Evolutionary conservation across 1,140 invertebrate species (phyloP), one percentile per base, ranked within the genome.

Genomic region (Wiebesia pumilae): DNA sequence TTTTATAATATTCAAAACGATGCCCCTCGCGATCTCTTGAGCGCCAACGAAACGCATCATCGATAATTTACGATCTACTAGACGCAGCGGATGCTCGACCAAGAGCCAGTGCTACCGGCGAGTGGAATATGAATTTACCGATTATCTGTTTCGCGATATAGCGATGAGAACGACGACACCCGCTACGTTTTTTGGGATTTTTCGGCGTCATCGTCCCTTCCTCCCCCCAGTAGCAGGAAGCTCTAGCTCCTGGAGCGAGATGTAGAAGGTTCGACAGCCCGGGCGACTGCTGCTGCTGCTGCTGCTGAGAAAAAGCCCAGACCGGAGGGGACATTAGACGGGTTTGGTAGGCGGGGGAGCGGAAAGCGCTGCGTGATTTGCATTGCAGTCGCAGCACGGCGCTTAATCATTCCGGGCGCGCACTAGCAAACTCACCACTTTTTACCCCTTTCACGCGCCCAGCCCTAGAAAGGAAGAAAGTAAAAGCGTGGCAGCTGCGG

Each of bases 331-430:
- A 47, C 62, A 69, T 69, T 69, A 40, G 47, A 69, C 65, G 81
- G n/a, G 81, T 9, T 19, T 12, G 82, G 47, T 19, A 27, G n/a
- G 16, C 10, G 51, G 67, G 21, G 62, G 38, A n/a, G 80, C 38
- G 33, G 54, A 35, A 80, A 38, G 4, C 24, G 80, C 14, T 4
- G 40, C 62, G 81, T 40, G 73, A 87, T 87, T 87, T 87, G 86
- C 86, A 87, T 87, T 71, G 30, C 33, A 87, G 86, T 69, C 86
- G 69, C 86, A 87, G 77, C 51, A n/a, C 38, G 67, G 6, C 86
- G 77, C 86, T 87, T 87, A 87, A 84, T 81, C 82, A 87, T 87
- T 81, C 78, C 65, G 24, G 81, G 85, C 73, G 75, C 83, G 67
- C 77, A 30, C 83, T 7, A 12, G 30, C 80, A 30, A 77, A 69